Evolutionary conservation across 1,140 invertebrate genomes (phyloP).

Genomic region (Ceratosolen solmsi): DNA sequence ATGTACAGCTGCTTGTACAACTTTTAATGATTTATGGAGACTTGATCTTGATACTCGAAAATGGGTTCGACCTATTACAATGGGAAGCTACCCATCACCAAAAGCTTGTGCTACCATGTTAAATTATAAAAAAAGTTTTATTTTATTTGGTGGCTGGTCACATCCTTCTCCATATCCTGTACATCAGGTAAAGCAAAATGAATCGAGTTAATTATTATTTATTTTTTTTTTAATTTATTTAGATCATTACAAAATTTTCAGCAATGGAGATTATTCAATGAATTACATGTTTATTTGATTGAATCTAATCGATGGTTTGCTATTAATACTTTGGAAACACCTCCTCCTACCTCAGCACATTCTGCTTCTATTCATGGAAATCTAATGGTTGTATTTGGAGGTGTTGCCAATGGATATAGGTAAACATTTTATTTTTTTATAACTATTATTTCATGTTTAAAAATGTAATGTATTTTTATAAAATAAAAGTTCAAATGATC

Average conservation of each 20-base stretch:
- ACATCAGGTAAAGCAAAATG: constrained; percentile 80
- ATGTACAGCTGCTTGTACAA: constrained; percentile 93
- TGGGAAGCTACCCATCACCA: constrained; percentile 94
- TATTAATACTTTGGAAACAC: constrained; percentile 78
- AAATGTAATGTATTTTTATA: not conserved
- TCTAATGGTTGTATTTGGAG: constrained; percentile 94
- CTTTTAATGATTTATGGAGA: constrained; percentile 97
- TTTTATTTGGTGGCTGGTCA: constrained; percentile 97
- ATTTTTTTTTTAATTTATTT: not conserved
- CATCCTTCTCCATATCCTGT: constrained; percentile 92
- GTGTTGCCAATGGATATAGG: constrained; percentile 71
- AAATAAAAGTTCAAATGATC: constrained; percentile 82
- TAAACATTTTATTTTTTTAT: constrained; percentile 27
- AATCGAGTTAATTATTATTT: not conserved
- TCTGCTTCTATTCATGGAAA: constrained; percentile 91
- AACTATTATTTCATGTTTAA: constrained; percentile 51
- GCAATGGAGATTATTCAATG: constrained; percentile 89
- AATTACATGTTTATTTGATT: constrained; percentile 93
- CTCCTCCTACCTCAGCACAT: constrained; percentile 90
- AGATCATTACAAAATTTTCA: constrained; percentile 58
- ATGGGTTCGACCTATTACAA: constrained; percentile 87
- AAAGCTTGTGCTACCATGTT: constrained; percentile 96
- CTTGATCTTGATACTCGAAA: constrained; percentile 89
- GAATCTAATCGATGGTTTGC: constrained; percentile 88
- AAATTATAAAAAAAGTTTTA: constrained; percentile 85